Evolutionary conservation across 2,888 invertebrate species (phyloP).

Genomic region (Lymantria dispar): DNA sequence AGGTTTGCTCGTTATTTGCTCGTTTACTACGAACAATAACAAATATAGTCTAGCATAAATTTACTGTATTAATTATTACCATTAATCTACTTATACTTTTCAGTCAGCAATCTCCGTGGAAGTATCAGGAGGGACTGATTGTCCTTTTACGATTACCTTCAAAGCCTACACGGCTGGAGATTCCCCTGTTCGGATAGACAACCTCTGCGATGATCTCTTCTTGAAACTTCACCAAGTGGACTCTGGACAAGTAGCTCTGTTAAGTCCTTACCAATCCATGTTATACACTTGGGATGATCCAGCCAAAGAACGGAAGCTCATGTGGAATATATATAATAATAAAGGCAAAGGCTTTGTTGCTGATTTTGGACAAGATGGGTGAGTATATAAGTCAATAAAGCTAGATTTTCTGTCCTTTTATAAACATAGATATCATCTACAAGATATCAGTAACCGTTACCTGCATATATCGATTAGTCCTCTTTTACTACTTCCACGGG

Average conservation of each 20-base stretch:
- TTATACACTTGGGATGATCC: slow-evolving; percentile 95
- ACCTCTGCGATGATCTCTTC: slow-evolving; percentile 91
- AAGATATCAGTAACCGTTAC: too few relatives aligned
- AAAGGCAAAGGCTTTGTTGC: slow-evolving; percentile 88
- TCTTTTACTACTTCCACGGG: too few relatives aligned
- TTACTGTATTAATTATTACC: too few relatives aligned
- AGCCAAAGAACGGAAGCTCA: slow-evolving; percentile 85
- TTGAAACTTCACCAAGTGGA: slow-evolving; percentile 88
- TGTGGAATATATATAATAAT: slow-evolving; percentile 93
- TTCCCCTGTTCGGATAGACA: slow-evolving; percentile 92
- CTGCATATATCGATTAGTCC: too few relatives aligned
- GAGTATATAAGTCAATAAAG: slow-evolving; percentile 24
- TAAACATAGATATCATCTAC: too few relatives aligned
- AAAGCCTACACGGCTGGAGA: slow-evolving; percentile 88
- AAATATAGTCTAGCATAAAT: too few relatives aligned
- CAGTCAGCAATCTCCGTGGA: slow-evolving; percentile 87
- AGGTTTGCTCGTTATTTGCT: too few relatives aligned
- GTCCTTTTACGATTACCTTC: slow-evolving; percentile 89
- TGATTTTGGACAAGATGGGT: slow-evolving; percentile 87
- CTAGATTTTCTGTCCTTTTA: not conserved
- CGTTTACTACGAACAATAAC: too few relatives aligned
- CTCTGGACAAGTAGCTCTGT: slow-evolving; percentile 83
- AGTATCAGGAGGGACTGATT: slow-evolving; percentile 87
- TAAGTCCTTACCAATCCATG: slow-evolving; percentile 88
- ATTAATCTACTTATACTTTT: slow-evolving; percentile 20